Percentiles rank a stretch among this genome's conserved stretches.
Evolutionary conservation across 2,888 invertebrate species (phyloP).

Genomic region (Deroplatys truncata): DNA sequence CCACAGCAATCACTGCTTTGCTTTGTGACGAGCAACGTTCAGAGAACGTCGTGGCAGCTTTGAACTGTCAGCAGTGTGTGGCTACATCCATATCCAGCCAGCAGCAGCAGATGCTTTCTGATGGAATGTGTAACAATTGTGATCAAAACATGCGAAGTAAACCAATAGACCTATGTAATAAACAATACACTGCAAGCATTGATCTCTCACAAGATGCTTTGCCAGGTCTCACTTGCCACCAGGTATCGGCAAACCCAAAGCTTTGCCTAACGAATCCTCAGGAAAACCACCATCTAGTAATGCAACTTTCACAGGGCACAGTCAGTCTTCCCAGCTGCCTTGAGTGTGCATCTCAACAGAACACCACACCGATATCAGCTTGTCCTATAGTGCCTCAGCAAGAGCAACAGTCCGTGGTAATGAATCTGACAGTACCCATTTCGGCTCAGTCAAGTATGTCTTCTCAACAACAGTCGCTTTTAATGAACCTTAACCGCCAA

Average conservation of each 20-base stretch:
- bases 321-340: background rate
- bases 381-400: background rate
- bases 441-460: background rate
- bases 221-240: background rate
- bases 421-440: background rate
- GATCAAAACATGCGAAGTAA: background rate
- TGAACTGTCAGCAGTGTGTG: background rate
- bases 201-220: background rate
- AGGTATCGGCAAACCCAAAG: background rate
- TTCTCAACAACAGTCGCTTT: background rate
- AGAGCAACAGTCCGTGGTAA: background rate
- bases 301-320: background rate
- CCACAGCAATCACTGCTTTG: background rate
- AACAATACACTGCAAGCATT: too few species aligned
- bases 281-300: background rate
- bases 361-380: background rate
- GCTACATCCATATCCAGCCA: background rate
- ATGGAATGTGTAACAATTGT: background rate
- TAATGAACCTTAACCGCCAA: background rate
- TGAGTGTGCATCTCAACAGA: background rate
- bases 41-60: background rate
- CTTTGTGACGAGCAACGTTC: background rate
- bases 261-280: background rate
- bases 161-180: too few species aligned
- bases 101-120: background rate